phyloP scores from a whole-genome alignment of 2,888 invertebrate species.

The Octonoba sinensis region DNA sequence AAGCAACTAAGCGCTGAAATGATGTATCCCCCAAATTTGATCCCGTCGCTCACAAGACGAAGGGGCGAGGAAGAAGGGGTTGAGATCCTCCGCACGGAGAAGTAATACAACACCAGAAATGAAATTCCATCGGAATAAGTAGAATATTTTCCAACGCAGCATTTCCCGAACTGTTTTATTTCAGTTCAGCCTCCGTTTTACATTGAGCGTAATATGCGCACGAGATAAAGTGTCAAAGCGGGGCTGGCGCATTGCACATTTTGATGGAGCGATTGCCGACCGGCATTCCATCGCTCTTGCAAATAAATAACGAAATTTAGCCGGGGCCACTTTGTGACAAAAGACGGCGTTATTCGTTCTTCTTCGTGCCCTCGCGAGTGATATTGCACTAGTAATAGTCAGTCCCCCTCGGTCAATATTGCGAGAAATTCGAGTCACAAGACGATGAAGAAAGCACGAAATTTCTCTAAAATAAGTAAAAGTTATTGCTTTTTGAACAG shows the following conservation, averaged over 20 bases:
- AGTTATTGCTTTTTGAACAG: no score
- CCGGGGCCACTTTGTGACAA: no score
- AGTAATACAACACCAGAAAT: slow-evolving; percentile 59
- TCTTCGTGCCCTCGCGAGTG: no score
- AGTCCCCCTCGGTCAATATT: no score
- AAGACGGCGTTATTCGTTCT: no score
- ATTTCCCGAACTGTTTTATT: slow-evolving; percentile 40
- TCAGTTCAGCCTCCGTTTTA: slow-evolving; percentile 20
- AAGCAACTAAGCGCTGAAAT: slow-evolving; percentile 52
- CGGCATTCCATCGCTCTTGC: no score
- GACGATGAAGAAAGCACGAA: no score
- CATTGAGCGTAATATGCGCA: slow-evolving; percentile 35
- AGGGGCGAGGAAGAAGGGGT: slow-evolving; percentile 22
- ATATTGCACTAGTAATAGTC: no score
- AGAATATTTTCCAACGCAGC: slow-evolving; percentile 56
- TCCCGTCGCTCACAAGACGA: slow-evolving; percentile 32
- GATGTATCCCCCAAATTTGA: slow-evolving; percentile 59
- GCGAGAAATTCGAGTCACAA: no score
- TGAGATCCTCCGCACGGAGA: slow-evolving; percentile 14
- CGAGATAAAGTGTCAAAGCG: slow-evolving; percentile 30
- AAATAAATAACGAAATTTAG: no score
- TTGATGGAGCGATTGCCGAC: neutral
- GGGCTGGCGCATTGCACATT: slow-evolving; percentile 16
- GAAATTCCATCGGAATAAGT: slow-evolving; percentile 56
- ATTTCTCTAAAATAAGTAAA: no score